These are phyloP conservation scores for Gobiocypris rarus DNA, from an alignment of 2,113 vertebrate genomes.

Conservation along the genomic window DNA sequence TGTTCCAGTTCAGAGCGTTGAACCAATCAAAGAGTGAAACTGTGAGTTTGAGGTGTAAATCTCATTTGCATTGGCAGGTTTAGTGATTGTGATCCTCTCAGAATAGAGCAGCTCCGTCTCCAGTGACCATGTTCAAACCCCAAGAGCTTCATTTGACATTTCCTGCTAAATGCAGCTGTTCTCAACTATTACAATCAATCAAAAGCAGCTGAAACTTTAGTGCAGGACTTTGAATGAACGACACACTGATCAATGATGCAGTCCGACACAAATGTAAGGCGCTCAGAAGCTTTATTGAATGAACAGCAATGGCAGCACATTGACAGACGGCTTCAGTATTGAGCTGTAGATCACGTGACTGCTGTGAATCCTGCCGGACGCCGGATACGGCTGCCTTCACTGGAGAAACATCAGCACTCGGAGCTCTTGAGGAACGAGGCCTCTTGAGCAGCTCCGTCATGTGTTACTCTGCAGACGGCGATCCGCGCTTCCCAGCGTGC, in stretches of 20 bases:
- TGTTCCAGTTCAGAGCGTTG: neutral
- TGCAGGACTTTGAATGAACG: slow-evolving; percentile 35
- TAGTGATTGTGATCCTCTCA: neutral
- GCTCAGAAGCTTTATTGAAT: neutral
- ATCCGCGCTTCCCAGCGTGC: slow-evolving; percentile 50
- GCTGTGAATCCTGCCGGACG: no score
- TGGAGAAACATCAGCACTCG: slow-evolving; percentile 3
- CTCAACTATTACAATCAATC: neutral
- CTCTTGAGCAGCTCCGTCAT: slow-evolving; percentile 39
- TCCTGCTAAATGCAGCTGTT: neutral
- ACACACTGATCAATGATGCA: fast-evolving
- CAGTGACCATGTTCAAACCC: neutral
- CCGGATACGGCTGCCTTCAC: slow-evolving; percentile 13
- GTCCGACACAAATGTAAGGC: neutral
- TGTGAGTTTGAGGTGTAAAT: neutral
- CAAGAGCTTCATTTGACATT: slow-evolving; percentile 14
- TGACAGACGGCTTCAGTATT: neutral
- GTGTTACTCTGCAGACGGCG: slow-evolving; percentile 56
- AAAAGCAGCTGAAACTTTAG: slow-evolving; percentile 56
- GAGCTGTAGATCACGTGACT: no score
- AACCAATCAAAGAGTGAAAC: neutral
- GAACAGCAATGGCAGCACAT: neutral
- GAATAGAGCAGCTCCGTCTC: neutral
- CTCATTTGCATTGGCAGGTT: neutral
- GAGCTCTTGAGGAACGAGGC: slow-evolving; percentile 48